Evolutionary conservation across 2,888 invertebrate genomes (phyloP).

Genomic region (Drosophila merina): DNA sequence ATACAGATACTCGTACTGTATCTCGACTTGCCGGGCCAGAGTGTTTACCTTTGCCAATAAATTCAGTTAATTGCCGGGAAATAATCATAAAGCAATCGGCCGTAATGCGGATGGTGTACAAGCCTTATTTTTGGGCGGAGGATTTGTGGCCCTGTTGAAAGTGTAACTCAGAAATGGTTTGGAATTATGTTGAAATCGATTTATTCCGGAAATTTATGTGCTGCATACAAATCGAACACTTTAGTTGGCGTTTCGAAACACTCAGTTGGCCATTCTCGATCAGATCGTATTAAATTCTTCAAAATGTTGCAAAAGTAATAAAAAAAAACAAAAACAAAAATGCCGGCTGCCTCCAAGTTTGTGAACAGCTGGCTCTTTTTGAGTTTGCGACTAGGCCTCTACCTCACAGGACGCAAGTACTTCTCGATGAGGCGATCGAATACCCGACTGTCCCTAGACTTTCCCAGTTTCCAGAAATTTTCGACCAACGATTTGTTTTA

Average conservation of each 20-base stretch:
- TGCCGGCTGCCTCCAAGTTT: background rate
- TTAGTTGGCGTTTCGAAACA: slow-evolving; percentile 9
- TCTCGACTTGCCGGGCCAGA: slow-evolving; percentile 22
- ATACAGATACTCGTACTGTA: slow-evolving; percentile 17
- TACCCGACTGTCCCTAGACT: slow-evolving; percentile 18
- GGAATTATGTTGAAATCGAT: slow-evolving; percentile 72
- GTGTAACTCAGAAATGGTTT: slow-evolving; percentile 53
- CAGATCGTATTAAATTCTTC: background rate
- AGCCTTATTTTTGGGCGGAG: slow-evolving; percentile 30
- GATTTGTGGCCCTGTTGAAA: slow-evolving; percentile 43
- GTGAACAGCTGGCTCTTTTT: slow-evolving; percentile 19
- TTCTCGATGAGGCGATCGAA: slow-evolving; percentile 2
- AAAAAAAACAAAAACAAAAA: background rate
- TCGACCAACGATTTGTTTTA: background rate
- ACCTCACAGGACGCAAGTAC: slow-evolving; percentile 4
- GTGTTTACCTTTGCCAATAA: slow-evolving; percentile 81
- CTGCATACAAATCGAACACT: slow-evolving; percentile 7
- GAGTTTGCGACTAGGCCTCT: background rate
- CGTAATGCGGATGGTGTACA: slow-evolving; percentile 59
- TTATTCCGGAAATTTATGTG: slow-evolving; percentile 22
- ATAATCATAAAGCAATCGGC: slow-evolving; percentile 83
- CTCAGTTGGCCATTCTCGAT: slow-evolving; percentile 2
- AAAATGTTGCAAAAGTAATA: too few relatives aligned
- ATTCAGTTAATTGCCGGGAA: slow-evolving; percentile 82
- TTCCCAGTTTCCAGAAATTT: background rate